Evolutionary conservation across 2,888 invertebrate species (phyloP).

Genomic region (Mellilla xanthometata): DNA sequence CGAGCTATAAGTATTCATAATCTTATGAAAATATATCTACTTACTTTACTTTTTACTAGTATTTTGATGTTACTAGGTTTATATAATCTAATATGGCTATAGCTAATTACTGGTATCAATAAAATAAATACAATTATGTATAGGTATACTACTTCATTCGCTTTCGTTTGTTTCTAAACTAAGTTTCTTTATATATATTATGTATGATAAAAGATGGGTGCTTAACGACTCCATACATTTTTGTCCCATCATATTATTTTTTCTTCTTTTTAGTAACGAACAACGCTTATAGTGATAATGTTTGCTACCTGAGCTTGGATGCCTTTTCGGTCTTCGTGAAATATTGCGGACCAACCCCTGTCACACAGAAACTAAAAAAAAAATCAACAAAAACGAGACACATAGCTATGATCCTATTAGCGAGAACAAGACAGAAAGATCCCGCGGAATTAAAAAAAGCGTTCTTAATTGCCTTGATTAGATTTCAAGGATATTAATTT

Average conservation of each 20-base stretch:
- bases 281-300: conserved; percentile 75
- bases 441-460: conserved; percentile 52
- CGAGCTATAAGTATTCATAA: no score
- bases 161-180: no score
- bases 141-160: no score
- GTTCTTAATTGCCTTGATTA: conserved; percentile 78
- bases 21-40: no score
- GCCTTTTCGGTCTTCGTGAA: conserved; percentile 70
- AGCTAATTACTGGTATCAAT: no score
- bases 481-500: conserved; percentile 81
- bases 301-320: conserved; percentile 79
- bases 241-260: conserved; percentile 34
- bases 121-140: no score
- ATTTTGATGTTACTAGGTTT: no score
- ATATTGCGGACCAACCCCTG: conserved; percentile 76
- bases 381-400: conserved; percentile 50
- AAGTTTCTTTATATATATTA: no score
- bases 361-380: conserved; percentile 72
- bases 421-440: conserved; percentile 20
- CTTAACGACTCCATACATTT: conserved; percentile 38
- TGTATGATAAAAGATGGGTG: no score
- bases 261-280: conserved; percentile 62
- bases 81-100: no score
- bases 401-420: conserved; percentile 9
- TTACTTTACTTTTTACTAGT: no score